Conservation (phyloP, 2,888 invertebrate species). For the Nemapogon koenigi region DNA sequence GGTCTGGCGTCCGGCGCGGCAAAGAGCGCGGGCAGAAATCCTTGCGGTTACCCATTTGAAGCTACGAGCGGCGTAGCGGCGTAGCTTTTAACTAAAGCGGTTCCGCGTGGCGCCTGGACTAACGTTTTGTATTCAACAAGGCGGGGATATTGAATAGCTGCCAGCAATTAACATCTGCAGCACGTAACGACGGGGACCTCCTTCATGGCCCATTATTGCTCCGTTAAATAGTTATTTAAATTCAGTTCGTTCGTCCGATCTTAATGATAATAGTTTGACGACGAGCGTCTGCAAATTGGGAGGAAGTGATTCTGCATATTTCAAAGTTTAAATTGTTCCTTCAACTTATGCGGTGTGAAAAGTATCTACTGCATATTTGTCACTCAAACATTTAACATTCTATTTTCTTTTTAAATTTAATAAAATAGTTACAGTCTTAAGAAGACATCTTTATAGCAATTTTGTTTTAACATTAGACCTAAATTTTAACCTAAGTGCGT, state of each 20-base stretch:
- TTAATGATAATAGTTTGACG: constrained; percentile 25
- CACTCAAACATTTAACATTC: too few species aligned
- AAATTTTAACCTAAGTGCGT: too few species aligned
- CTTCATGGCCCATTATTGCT: constrained; percentile 27
- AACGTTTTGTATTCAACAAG: constrained; percentile 18
- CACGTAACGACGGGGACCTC: constrained; percentile 29
- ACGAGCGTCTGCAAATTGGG: constrained; percentile 20
- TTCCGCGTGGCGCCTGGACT: constrained; percentile 1
- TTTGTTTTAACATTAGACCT: too few species aligned
- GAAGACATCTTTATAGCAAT: too few species aligned
- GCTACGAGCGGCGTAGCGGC: neutral
- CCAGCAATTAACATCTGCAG: constrained; percentile 44
- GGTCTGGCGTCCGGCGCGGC: neutral
- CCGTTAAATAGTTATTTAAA: constrained; percentile 51
- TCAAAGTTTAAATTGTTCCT: constrained; percentile 13
- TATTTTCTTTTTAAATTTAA: too few species aligned
- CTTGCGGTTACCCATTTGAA: neutral
- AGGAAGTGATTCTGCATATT: constrained; percentile 24
- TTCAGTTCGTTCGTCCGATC: constrained; percentile 26
- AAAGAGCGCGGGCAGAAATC: neutral
- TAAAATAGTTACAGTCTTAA: too few species aligned
- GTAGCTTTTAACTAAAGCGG: constrained; percentile 6
- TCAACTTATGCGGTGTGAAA: too few species aligned
- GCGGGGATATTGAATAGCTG: constrained; percentile 39
- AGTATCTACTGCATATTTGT: too few species aligned